Percentiles rank a stretch among this genome's conserved stretches.
Conservation (phyloP, 1,140 invertebrate genomes). For the Lycorma delicatula region DNA sequence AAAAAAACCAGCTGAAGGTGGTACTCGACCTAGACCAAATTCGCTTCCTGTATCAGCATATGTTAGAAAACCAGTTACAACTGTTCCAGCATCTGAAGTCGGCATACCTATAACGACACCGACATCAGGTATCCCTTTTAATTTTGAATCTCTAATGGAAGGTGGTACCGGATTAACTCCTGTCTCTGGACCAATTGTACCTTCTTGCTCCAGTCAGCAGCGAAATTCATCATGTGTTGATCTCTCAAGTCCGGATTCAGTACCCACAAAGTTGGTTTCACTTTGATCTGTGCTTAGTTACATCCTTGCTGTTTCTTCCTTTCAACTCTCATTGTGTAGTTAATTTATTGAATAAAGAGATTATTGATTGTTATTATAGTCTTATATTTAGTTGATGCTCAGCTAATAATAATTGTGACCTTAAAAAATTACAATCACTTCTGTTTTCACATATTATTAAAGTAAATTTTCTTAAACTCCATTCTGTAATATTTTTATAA, state of each 20-base stretch:
- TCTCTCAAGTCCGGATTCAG: constrained; percentile 55
- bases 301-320: too few species aligned
- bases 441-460: too few species aligned
- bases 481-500: too few species aligned
- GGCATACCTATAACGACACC: constrained; percentile 78
- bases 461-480: too few species aligned
- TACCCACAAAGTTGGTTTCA: constrained; percentile 62
- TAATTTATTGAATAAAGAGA: too few species aligned
- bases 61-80: constrained; percentile 5
- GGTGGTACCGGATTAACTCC: constrained; percentile 85
- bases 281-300: constrained; percentile 46
- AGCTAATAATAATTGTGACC: too few species aligned
- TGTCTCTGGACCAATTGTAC: constrained; percentile 57
- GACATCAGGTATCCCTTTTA: constrained; percentile 75
- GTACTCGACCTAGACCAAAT: constrained; percentile 18
- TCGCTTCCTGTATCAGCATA: constrained; percentile 20
- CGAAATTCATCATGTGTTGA: constrained; percentile 50
- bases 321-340: too few species aligned
- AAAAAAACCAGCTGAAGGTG: neutral
- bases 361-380: too few species aligned
- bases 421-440: too few species aligned
- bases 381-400: too few species aligned
- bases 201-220: constrained; percentile 59
- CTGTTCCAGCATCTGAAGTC: constrained; percentile 41
- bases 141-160: constrained; percentile 88